Evolutionary conservation across 2,888 invertebrate species (phyloP), one percentile per base, ranked within the genome.

Genomic region (Homarus gammarus): DNA sequence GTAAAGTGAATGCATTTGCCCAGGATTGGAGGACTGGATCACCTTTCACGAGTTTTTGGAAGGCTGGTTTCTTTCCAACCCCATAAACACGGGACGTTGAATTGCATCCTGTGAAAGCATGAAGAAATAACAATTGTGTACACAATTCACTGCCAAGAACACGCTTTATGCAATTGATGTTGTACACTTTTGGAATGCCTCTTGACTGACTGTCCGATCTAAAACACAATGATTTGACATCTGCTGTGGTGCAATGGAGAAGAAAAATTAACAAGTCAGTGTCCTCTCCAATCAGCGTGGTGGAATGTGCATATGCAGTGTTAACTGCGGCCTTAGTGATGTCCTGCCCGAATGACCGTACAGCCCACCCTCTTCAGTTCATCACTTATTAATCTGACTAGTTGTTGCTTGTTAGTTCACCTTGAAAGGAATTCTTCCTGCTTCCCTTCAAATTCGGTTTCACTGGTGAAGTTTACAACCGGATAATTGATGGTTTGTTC

Each of bases 51-150:
- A 89, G 44, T 49, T 84, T 89, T 49, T 84, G 56, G 49, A 84
- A 89, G 15, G 77, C 75, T 49, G 89, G 61, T 51, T 38, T 77
- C 44, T 84, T 84, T 15, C 89, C 89, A 77, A 77, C 31, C 75
- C 83, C 73, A 68, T 61, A 75, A 27, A 84, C 51, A 51, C 79
- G 27, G 12, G 87, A 87, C 22, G 82, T 87, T 81, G 87, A 61
- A 31, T 87, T 87, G 44, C 82, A 68, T 68, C 87, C 82, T 44
- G 82, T 87, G 73, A 81, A 83, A 27, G 82, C 87, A 36, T 84
- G 84, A n/a, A 75, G 5, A 70, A 84, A 84, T 36, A 84, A 36
- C 33, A 84, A 72, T 51, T 75, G n/a, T 8, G 75, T 56, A 40
- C 56, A 85, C 61, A 85, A 51, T 36, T 18, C 56, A 56, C 56